These are phyloP conservation scores for Habrosyne pyritoides DNA, from an alignment of 2,888 invertebrate genomes.

Conservation along the genomic window DNA sequence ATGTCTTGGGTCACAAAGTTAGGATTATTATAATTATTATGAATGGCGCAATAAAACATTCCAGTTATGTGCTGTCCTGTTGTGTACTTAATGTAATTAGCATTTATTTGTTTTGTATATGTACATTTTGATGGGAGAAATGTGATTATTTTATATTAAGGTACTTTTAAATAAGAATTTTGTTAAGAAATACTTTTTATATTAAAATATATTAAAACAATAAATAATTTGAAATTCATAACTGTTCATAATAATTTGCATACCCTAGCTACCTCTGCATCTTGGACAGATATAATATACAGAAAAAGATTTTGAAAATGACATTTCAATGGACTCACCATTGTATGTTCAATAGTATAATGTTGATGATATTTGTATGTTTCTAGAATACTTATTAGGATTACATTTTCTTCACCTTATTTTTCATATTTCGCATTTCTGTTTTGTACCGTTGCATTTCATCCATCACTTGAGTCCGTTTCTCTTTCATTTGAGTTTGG, in stretches of 20 bases:
- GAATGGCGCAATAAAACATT: slow-evolving; percentile 62
- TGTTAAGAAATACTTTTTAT: slow-evolving; percentile 61
- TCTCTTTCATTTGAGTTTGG: slow-evolving; percentile 70
- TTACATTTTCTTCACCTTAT: slow-evolving; percentile 73
- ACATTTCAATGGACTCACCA: not conserved
- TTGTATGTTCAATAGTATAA: not conserved
- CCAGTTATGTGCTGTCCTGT: slow-evolving; percentile 77
- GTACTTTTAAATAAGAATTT: slow-evolving; percentile 51
- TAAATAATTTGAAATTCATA: slow-evolving; percentile 56
- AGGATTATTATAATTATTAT: slow-evolving; percentile 24
- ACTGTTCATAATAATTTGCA: slow-evolving; percentile 24
- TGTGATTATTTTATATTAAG: slow-evolving; percentile 66
- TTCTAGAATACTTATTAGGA: slow-evolving; percentile 6
- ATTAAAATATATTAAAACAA: slow-evolving; percentile 64
- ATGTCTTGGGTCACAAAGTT: slow-evolving; percentile 42
- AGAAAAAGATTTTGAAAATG: not conserved
- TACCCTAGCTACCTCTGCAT: not conserved
- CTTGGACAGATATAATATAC: not conserved
- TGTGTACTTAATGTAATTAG: slow-evolving; percentile 72
- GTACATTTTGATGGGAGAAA: slow-evolving; percentile 73
- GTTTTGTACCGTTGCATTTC: slow-evolving; percentile 79
- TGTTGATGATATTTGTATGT: slow-evolving; percentile 6
- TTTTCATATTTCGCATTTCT: slow-evolving; percentile 76
- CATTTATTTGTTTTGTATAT: slow-evolving; percentile 58
- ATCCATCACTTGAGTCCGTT: slow-evolving; percentile 73